Conservation (phyloP, 2,797 vertebrate genomes). For the Pseudochirops corinnae region DNA sequence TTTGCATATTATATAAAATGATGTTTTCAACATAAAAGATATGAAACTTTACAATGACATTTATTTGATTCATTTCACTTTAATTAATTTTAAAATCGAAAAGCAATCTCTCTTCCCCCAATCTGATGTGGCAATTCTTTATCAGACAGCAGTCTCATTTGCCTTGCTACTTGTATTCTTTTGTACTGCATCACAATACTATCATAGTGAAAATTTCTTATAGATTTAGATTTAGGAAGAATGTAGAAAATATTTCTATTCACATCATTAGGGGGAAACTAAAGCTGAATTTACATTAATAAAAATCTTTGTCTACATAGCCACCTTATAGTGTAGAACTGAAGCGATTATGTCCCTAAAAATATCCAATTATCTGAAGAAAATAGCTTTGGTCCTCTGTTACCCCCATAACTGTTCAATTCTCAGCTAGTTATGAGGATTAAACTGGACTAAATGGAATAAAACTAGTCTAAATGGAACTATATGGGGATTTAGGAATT, state of each 20-base stretch:
- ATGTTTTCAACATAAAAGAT: conserved; percentile 17
- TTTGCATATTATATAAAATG: conserved; percentile 43
- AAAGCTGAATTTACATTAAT: not conserved
- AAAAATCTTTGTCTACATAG: not conserved
- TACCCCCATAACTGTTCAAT: not conserved
- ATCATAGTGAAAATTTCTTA: not conserved
- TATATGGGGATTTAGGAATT: not conserved
- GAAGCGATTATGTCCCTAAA: not conserved
- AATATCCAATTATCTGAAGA: not conserved
- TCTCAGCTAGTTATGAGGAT: not conserved
- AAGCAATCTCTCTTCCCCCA: not conserved
- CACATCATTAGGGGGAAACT: not conserved
- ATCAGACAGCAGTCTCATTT: conserved; percentile 25
- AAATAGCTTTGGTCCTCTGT: not conserved
- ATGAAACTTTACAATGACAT: not conserved
- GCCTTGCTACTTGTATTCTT: not conserved
- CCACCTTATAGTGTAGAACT: not conserved
- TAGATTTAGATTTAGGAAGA: not conserved
- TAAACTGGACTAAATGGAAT: not conserved
- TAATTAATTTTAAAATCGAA: not conserved
- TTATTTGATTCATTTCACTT: conserved; percentile 16
- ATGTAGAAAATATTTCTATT: not conserved
- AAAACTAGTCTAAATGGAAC: not conserved
- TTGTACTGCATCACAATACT: not conserved
- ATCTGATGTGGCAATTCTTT: not conserved